Evolutionary conservation across 1,140 invertebrate species (phyloP), one percentile per base, ranked within the genome.

Genomic region (Olivierus martensii): DNA sequence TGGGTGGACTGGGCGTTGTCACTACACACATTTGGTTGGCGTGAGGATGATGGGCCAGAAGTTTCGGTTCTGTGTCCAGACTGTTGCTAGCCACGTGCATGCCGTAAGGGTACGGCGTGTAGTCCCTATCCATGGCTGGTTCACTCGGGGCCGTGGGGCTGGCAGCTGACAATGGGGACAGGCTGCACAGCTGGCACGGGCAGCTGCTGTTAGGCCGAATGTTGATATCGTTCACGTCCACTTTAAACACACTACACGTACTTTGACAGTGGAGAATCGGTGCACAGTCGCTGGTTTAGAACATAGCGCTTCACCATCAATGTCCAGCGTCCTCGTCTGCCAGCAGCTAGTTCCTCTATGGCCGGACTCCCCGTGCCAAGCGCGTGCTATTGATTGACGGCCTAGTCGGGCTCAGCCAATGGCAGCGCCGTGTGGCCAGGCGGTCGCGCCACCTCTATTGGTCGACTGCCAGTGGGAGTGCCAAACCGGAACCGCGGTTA

Each of bases 61-160:
- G 41, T 10, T 58, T 56, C 46, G 47, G 42, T 14, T 48, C 37
- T 22, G 46, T 3, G 12, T 61, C 59, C 41, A 61, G 42, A 22
- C 21, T 5, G 10, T 42, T 47, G 14, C 21, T 15, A 14, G 49
- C 10, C 41, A 51, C 47, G 43, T 28, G 17, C 14, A 56, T 34
- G 12, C 56, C 56, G 42, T 59, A 61, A 18, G 57, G 54, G 37
- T 60, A 58, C 18, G 46, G 41, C 3, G 55, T 14, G 10, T 61
- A 59, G 15, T 58, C 55, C 11, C 59, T 49, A 12, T 61, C 59
- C 45, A 61, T 51, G n/a, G 52, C 46, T 39, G 56, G 48, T 39
- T 47, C 38, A 36, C 46, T 39, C 46, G 46, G n/a, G 17, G 53
- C 18, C 17, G 28, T 17, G 12, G 54, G 49, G 17, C 44, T 51